phyloP scores from a whole-genome alignment of 1,140 invertebrate species.

The Ridgeia piscesae region DNA sequence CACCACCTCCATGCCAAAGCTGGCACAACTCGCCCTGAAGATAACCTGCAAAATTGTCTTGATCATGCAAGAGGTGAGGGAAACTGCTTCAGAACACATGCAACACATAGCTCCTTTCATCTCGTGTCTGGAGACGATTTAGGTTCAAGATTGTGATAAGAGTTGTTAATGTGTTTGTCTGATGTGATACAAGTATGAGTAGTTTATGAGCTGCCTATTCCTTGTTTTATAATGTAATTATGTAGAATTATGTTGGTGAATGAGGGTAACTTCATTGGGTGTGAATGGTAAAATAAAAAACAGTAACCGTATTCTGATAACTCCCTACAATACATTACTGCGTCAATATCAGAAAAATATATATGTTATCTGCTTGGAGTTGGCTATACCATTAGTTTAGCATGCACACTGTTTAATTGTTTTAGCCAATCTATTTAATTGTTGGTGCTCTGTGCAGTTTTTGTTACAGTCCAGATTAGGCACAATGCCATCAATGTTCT shows the following conservation, averaged over 20 bases:
- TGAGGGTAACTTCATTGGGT: neutral
- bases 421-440: too few relatives aligned
- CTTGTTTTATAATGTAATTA: neutral
- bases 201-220: neutral
- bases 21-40: neutral
- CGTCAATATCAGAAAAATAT: too few relatives aligned
- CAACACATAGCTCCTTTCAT: neutral
- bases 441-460: too few relatives aligned
- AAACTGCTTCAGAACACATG: neutral
- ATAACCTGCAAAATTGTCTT: neutral
- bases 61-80: neutral
- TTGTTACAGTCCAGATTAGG: too few relatives aligned
- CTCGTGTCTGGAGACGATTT: neutral
- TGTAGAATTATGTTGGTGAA: neutral
- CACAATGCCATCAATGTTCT: too few relatives aligned
- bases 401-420: too few relatives aligned
- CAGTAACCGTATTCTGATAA: neutral
- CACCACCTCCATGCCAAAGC: conserved; percentile 8
- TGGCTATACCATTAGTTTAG: too few relatives aligned
- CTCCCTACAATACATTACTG: neutral
- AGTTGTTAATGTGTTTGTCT: neutral
- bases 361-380: too few relatives aligned
- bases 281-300: neutral
- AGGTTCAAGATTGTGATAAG: neutral
- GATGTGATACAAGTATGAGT: neutral